Conservation (phyloP, 2,797 vertebrate species). For the Leptatherina wallacei region DNA sequence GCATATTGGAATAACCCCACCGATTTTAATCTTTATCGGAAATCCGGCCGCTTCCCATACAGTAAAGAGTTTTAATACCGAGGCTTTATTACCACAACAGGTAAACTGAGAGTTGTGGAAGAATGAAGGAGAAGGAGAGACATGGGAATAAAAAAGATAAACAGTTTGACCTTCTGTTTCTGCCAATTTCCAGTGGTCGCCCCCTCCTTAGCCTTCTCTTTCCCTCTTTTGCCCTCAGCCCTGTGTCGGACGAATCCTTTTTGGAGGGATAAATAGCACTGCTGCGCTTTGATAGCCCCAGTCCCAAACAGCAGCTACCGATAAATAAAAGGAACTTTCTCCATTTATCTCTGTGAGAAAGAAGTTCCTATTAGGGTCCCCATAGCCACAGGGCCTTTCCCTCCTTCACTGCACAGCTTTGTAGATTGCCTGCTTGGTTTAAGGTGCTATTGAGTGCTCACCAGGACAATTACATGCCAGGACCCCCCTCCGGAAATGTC, state of each 20-base stretch:
- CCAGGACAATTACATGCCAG: slow-evolving; percentile 96
- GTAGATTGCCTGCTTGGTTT: slow-evolving; percentile 97
- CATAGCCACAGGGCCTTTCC: slow-evolving; percentile 94
- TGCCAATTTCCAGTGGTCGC: slow-evolving; percentile 81
- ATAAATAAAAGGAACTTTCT: slow-evolving; percentile 93
- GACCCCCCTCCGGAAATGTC: slow-evolving; percentile 85
- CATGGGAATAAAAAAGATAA: slow-evolving; percentile 83
- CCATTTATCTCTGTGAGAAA: slow-evolving; percentile 93
- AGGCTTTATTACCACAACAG: slow-evolving; percentile 72
- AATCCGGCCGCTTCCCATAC: slow-evolving; percentile 21
- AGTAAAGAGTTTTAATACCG: slow-evolving; percentile 39
- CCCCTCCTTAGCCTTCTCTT: slow-evolving; percentile 77
- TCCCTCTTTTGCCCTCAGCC: slow-evolving; percentile 77
- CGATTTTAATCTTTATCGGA: slow-evolving; percentile 43
- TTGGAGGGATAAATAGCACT: slow-evolving; percentile 89
- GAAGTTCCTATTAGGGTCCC: slow-evolving; percentile 93
- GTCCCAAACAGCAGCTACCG: slow-evolving; percentile 87
- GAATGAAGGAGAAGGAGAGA: slow-evolving; percentile 75
- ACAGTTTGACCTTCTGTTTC: slow-evolving; percentile 88
- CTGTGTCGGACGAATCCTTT: slow-evolving; percentile 87
- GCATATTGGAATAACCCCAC: slow-evolving; percentile 25
- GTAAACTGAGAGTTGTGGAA: slow-evolving; percentile 73
- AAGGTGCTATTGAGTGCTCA: slow-evolving; percentile 98
- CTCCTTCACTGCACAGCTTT: slow-evolving; percentile 89
- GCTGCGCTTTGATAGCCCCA: slow-evolving; percentile 91